phyloP scores from a whole-genome alignment of 1,140 invertebrate species.

The Bombus consobrinus region DNA sequence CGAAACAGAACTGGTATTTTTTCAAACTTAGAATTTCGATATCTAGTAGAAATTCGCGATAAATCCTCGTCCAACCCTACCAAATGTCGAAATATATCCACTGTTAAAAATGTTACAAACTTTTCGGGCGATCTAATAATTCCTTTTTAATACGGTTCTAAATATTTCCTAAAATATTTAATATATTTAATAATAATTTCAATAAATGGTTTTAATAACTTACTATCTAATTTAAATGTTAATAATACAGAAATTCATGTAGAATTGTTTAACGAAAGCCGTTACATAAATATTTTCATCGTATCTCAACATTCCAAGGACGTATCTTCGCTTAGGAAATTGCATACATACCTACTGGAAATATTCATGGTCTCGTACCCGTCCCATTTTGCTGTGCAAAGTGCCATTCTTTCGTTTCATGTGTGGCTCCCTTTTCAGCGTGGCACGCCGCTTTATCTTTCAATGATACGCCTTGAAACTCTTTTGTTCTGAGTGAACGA shows the following conservation, averaged over 20 bases:
- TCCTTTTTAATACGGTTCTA: not conserved
- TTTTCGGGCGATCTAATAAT: not conserved
- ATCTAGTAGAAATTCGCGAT: too few species aligned
- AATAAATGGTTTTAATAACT: too few species aligned
- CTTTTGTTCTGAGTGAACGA: slow-evolving; percentile 34
- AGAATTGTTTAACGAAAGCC: too few species aligned
- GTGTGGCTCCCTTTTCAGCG: not conserved
- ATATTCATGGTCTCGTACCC: slow-evolving; percentile 6
- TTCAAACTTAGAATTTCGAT: too few species aligned
- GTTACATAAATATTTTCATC: not conserved
- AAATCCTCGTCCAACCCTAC: too few species aligned
- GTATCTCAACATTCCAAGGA: not conserved
- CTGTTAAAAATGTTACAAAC: not conserved
- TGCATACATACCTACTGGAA: not conserved
- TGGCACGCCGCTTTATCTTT: slow-evolving; percentile 34
- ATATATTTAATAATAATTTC: too few species aligned
- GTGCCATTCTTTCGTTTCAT: slow-evolving; percentile 19
- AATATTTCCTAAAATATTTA: too few species aligned
- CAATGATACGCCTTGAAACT: slow-evolving; percentile 51
- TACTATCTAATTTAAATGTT: too few species aligned
- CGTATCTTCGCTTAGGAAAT: not conserved
- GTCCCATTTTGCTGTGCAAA: slow-evolving; percentile 2
- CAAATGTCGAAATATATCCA: not conserved
- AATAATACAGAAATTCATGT: too few species aligned
- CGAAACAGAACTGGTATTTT: too few species aligned